Evolutionary conservation across 2,797 vertebrate species (phyloP).

Genomic region (Darevskia mixta): DNA sequence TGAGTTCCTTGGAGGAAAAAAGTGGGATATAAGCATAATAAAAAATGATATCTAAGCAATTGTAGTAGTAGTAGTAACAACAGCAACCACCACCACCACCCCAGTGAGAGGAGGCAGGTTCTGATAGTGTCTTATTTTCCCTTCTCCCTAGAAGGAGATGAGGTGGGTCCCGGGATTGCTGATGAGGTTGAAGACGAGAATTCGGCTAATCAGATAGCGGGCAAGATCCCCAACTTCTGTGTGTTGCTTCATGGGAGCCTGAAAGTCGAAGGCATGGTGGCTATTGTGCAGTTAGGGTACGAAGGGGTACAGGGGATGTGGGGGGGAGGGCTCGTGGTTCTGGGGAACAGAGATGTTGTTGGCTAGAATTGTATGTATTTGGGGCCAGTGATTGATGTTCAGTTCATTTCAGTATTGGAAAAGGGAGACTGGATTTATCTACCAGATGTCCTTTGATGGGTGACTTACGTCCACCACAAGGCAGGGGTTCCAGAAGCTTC

Average conservation of each 20-base stretch:
- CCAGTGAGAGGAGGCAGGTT: not conserved
- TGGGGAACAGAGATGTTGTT: not conserved
- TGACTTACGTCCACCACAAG: no score
- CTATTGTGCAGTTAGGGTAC: conserved; percentile 95
- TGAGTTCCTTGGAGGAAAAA: no score
- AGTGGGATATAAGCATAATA: no score
- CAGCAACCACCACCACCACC: no score
- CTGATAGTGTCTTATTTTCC: conserved; percentile 35
- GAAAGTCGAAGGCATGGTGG: conserved; percentile 99
- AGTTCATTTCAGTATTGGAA: not conserved
- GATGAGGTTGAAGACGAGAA: conserved; percentile 96
- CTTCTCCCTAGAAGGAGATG: conserved; percentile 88
- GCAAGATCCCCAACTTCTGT: conserved; percentile 98
- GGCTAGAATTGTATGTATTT: not conserved
- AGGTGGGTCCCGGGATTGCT: conserved; percentile 90
- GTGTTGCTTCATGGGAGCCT: conserved; percentile 96
- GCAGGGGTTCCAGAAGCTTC: not conserved
- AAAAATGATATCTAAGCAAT: no score
- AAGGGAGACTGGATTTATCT: conserved; percentile 30
- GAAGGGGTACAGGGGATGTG: conserved; percentile 14
- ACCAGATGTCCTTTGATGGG: not conserved
- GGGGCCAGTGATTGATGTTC: not conserved
- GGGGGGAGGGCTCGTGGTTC: not conserved
- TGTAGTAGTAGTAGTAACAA: no score
- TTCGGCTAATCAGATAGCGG: conserved; percentile 95